Evolutionary conservation across 2,113 vertebrate genomes (phyloP).

Genomic region (Hiodon tergisus): DNA sequence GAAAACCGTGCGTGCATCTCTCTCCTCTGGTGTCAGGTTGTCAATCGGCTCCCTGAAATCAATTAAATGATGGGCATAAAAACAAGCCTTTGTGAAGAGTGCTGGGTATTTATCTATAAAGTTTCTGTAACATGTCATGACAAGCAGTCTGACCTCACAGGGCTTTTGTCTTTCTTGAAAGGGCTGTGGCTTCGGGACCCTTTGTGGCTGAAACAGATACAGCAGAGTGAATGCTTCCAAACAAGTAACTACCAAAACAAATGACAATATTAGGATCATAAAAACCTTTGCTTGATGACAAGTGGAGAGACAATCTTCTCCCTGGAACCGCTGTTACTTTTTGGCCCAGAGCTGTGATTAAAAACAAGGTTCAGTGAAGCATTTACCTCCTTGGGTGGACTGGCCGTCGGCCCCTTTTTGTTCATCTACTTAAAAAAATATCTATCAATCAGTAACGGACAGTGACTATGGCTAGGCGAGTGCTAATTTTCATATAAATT

Average conservation of each 20-base stretch:
- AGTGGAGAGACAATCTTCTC: constrained; percentile 80
- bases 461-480: too few species aligned
- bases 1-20: constrained; percentile 94
- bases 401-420: too few species aligned
- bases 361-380: constrained; percentile 43
- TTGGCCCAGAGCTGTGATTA: constrained; percentile 75
- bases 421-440: too few species aligned
- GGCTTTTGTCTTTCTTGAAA: constrained; percentile 93
- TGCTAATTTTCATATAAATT: too few species aligned
- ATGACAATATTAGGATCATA: constrained; percentile 34
- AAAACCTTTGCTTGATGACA: constrained; percentile 81
- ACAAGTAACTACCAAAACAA: constrained; percentile 25
- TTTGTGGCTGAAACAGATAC: constrained; percentile 62
- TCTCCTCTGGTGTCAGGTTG: constrained; percentile 93
- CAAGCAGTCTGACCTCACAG: constrained; percentile 71
- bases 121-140: not conserved
- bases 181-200: constrained; percentile 88
- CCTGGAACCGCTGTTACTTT: constrained; percentile 81
- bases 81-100: not conserved
- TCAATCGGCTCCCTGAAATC: constrained; percentile 84
- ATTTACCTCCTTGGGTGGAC: not conserved
- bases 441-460: too few species aligned
- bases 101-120: too few species aligned
- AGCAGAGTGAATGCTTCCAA: not conserved
- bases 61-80: not conserved